These are phyloP conservation scores for Apamea anceps DNA, from an alignment of 2,888 invertebrate genomes.

Conservation along the genomic window DNA sequence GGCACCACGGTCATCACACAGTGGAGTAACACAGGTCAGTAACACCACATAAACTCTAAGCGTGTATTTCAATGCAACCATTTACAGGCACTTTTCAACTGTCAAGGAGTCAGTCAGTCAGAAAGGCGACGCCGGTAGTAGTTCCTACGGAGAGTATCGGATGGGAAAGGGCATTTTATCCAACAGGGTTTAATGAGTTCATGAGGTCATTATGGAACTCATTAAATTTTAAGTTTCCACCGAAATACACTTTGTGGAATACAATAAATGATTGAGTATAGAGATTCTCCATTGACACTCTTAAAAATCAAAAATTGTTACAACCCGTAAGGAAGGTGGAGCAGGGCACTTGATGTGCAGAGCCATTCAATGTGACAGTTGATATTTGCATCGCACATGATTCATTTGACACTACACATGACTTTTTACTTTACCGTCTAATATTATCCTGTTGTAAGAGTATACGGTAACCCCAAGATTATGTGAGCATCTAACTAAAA, in stretches of 20 bases:
- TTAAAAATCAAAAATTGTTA: not conserved
- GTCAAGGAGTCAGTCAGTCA: not conserved
- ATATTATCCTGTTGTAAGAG: not conserved
- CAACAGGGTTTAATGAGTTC: too few relatives aligned
- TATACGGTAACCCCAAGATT: not conserved
- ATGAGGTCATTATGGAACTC: not conserved
- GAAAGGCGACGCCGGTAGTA: not conserved
- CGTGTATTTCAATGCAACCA: not conserved
- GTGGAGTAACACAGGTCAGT: slow-evolving; percentile 39
- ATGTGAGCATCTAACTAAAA: not conserved
- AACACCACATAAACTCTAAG: slow-evolving; percentile 1
- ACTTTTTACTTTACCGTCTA: not conserved
- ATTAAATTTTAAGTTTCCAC: not conserved
- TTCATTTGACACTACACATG: not conserved
- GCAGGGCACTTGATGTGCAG: too few relatives aligned
- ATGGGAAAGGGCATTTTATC: not conserved
- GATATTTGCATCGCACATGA: not conserved
- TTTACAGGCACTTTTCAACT: not conserved
- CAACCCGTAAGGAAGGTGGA: not conserved
- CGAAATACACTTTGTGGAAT: not conserved
- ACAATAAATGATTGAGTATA: not conserved
- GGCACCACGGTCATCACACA: not conserved
- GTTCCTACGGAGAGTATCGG: not conserved
- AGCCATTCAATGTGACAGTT: not conserved
- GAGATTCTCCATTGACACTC: too few relatives aligned